Evolutionary conservation across 2,888 invertebrate genomes (phyloP).

Genomic region (Taphrorychus bicolor): DNA sequence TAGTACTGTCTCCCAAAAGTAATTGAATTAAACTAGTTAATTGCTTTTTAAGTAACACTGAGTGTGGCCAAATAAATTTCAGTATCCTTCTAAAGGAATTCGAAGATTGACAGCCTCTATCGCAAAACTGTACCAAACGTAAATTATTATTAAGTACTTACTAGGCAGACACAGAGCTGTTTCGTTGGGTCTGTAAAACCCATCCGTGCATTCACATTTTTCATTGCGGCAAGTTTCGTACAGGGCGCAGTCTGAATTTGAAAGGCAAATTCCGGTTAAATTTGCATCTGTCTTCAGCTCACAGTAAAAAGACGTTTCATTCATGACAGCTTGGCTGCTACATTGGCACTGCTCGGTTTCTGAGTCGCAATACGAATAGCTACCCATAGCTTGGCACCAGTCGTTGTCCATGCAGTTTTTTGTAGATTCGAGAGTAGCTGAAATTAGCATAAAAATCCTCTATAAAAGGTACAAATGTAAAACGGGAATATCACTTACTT

Average conservation of each 20-base stretch:
- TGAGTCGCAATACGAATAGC: slow-evolving; percentile 45
- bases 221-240: slow-evolving; percentile 45
- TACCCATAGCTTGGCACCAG: slow-evolving; percentile 50
- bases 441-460: slow-evolving; percentile 14
- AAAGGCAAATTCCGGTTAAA: slow-evolving; percentile 34
- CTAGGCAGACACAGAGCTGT: slow-evolving; percentile 43
- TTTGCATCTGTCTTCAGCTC: slow-evolving; percentile 19
- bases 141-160: slow-evolving; percentile 32
- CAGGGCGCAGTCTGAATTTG: slow-evolving; percentile 43
- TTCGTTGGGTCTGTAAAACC: slow-evolving; percentile 38
- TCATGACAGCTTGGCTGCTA: slow-evolving; percentile 39
- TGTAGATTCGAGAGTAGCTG: slow-evolving; percentile 47
- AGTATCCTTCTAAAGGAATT: neutral
- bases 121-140: neutral
- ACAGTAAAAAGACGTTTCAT: slow-evolving; percentile 43
- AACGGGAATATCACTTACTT: slow-evolving; percentile 40
- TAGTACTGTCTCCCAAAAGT: too few relatives aligned
- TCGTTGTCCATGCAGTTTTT: slow-evolving; percentile 46
- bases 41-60: too few relatives aligned
- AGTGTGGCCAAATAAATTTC: too few relatives aligned
- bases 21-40: too few relatives aligned
- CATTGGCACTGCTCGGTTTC: slow-evolving; percentile 44
- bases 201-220: slow-evolving; percentile 44
- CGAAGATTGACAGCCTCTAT: neutral
- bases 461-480: neutral